Conservation (phyloP, 2,888 invertebrate genomes). For the Cantharis flavilabris region DNA sequence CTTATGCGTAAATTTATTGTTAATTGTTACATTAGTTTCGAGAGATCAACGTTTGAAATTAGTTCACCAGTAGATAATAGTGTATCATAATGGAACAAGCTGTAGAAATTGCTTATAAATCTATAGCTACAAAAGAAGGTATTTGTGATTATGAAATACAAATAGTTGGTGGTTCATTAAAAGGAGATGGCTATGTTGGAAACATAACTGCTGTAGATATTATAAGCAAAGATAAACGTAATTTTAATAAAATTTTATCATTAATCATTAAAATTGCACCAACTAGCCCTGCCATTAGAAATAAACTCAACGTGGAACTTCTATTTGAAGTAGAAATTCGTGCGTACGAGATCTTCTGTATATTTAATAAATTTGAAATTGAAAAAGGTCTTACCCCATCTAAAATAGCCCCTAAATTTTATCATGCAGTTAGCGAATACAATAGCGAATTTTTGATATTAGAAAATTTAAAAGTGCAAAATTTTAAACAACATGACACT, state of each 20-base stretch:
- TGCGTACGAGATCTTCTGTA: background rate
- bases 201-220: slow-evolving; percentile 35
- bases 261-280: slow-evolving; percentile 22
- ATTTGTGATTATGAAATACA: slow-evolving; percentile 19
- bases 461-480: slow-evolving; percentile 40
- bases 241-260: slow-evolving; percentile 21
- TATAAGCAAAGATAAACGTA: slow-evolving; percentile 14
- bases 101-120: background rate
- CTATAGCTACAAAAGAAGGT: slow-evolving; percentile 7
- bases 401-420: background rate
- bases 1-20: no score
- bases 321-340: background rate
- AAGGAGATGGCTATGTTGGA: slow-evolving; percentile 40
- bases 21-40: background rate
- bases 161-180: slow-evolving; percentile 27
- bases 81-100: background rate
- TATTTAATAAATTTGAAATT: background rate
- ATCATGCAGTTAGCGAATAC: background rate
- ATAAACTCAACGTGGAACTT: background rate
- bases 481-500: slow-evolving; percentile 40
- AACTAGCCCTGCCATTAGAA: background rate
- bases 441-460: slow-evolving; percentile 37
- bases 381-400: background rate
- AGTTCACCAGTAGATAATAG: background rate
- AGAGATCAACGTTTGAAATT: background rate